Base-by-base conservation (phyloP, 1,140 invertebrate species). In the Brachionus angularis region DNA sequence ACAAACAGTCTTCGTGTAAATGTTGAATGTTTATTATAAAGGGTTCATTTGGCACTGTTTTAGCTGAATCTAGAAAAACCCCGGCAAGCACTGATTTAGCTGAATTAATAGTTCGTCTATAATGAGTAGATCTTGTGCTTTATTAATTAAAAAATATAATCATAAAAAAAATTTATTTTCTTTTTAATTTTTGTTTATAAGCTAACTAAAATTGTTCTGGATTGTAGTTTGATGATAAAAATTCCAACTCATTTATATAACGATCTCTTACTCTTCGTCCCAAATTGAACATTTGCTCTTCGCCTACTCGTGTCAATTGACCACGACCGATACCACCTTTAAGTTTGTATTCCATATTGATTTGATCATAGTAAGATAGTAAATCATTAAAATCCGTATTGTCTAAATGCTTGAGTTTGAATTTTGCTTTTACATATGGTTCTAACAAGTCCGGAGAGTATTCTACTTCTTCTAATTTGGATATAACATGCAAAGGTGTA, bases 281-380 rank as follows among this genome's bases (percentile, higher is more conserved):
- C n/a, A 70, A 33, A 50, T 70, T 27, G 46, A 52, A 70, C 46
- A 70, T 39, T 44, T 70, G 67, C 18, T 52, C 7, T 44, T 70
- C 67, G 21, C 67, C 67, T 27, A 70, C 46, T 21, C 33, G 33
- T 5, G 67, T 70, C 7, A 70, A 18, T 34, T 70, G 67, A 18
- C 67, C 67, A 16, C 31, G 31, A 10, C 67, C 67, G 10, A 50
- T 18, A 14, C 46, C 46, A 18, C 46, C 46, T 12, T 36, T 47
- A 3, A 67, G 47, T 47, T 27, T 18, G 36, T 67, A 47, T 16
- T 29, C 33, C 0, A 67, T 5, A 36, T 67, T 67, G 12, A 67
- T n/a, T 14, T 50, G 8, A 25, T 67, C 62, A 16, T 47, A 67
- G 36, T 67, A 67, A 36, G 62, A 67, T 14, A 67, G 23, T 14